Evolutionary conservation across 2,113 vertebrate genomes (phyloP), one percentile per base, ranked within the genome.

Genomic region (Labeo rohita): DNA sequence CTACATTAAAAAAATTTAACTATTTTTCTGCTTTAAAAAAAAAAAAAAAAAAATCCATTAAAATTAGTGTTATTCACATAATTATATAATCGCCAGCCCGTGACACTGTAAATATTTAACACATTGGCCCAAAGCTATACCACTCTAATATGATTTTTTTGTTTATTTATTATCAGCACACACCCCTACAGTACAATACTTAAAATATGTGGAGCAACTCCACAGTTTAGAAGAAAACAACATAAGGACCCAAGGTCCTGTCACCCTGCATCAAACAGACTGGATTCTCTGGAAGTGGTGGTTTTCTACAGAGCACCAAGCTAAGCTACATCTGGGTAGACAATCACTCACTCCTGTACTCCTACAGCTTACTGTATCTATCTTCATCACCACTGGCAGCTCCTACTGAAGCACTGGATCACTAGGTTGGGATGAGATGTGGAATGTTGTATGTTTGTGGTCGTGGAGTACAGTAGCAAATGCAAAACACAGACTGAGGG

Each of bases 361-460:
- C 56, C 77, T 16, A 47, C 72, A 70, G 84, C 66, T 79, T 59
- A 72, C 52, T 78, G 45, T 72, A 89, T 89, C 80, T 65, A 85
- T 89, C 88, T 85, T 85, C 83, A 89, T 89, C 88, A 63, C 23
- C 50, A 9, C 81, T 84, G 85, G 47, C 88, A 84, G 72, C 52
- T 76, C 63, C 43, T 76, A 12, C 59, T 50, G 77, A 70, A 79
- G 21, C 23, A 75, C 23, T 12, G 77, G 23, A 47, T 72, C 52
- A 74, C 54, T 63, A 80, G 56, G 61, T 70, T 70, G 39, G 39
- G 52, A 61, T 73, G 77, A 59, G 39, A 80, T 63, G 77, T 43
- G 56, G 56, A 2, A 63, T n/a, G 47, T 50, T 82, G 9, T 50
- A 28, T 0, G 0, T 70, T 70, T 82, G 47, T 66, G 61, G 61